These are phyloP conservation scores for Acromyrmex echinatior DNA, from an alignment of 1,140 invertebrate species.

Conservation along the genomic window DNA sequence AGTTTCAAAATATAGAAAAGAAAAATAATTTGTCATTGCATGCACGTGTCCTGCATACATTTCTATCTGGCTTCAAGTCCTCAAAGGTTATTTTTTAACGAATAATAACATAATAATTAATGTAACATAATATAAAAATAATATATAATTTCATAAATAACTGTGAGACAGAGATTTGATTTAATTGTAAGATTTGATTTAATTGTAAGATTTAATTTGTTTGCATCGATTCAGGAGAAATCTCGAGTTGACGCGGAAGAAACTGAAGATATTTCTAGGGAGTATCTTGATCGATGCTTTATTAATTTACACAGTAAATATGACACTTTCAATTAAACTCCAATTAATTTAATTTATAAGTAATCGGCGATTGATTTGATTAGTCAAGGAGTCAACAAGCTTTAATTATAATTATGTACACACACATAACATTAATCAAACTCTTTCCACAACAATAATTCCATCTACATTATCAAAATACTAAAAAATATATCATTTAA, in stretches of 20 bases:
- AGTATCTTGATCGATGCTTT: background rate
- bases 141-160: background rate
- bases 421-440: background rate
- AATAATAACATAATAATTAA: background rate
- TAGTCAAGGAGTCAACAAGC: too few species aligned
- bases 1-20: background rate
- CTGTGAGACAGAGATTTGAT: background rate
- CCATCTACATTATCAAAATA: background rate
- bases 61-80: background rate
- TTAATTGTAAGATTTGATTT: constrained; percentile 14
- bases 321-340: background rate
- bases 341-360: background rate
- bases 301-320: constrained; percentile 9
- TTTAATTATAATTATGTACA: background rate
- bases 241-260: background rate
- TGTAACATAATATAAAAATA: background rate
- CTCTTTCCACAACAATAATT: background rate
- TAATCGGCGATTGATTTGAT: background rate
- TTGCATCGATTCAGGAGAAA: constrained; percentile 20
- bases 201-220: background rate
- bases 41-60: background rate
- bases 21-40: constrained; percentile 16
- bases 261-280: background rate
- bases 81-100: constrained; percentile 4
- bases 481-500: background rate